phyloP scores from a whole-genome alignment of 2,888 invertebrate species.

The Lepidocyrtinus sp. region DNA sequence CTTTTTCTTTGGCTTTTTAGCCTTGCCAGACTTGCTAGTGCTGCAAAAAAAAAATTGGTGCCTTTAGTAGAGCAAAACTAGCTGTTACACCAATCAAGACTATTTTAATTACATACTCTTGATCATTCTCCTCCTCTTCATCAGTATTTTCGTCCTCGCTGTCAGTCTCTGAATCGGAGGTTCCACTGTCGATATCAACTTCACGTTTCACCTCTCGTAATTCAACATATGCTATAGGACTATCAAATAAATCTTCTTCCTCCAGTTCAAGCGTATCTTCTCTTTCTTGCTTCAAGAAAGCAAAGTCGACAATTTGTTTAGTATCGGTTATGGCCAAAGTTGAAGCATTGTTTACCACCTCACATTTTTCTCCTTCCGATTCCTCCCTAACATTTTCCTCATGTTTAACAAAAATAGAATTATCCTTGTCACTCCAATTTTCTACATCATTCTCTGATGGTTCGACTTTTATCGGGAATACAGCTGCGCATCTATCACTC shows the following conservation, averaged over 20 bases:
- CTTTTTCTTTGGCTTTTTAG: slow-evolving; percentile 24
- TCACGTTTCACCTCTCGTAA: slow-evolving; percentile 32
- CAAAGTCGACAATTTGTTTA: too few relatives aligned
- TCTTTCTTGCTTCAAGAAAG: neutral
- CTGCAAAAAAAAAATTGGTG: slow-evolving; percentile 14
- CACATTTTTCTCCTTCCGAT: neutral
- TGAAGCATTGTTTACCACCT: neutral
- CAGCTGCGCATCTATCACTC: too few relatives aligned
- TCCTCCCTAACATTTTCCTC: neutral
- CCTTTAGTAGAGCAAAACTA: neutral
- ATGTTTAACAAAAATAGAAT: neutral
- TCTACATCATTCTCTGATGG: neutral
- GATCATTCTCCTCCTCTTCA: slow-evolving; percentile 24
- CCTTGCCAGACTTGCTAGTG: neutral
- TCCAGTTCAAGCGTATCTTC: neutral
- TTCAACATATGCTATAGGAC: slow-evolving; percentile 14
- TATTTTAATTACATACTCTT: neutral
- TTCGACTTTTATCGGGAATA: neutral
- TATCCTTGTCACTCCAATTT: neutral
- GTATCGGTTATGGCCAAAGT: too few relatives aligned
- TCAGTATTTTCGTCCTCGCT: slow-evolving; percentile 14
- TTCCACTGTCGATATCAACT: slow-evolving; percentile 38
- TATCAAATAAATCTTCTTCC: slow-evolving; percentile 24
- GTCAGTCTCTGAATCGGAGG: slow-evolving; percentile 57
- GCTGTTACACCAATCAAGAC: neutral